A percentile compares a stretch with the other conserved stretches of the same genome.
These are phyloP conservation scores for Sapajus apella DNA, from an alignment of 2,113 vertebrate species.

Conservation along the genomic window DNA sequence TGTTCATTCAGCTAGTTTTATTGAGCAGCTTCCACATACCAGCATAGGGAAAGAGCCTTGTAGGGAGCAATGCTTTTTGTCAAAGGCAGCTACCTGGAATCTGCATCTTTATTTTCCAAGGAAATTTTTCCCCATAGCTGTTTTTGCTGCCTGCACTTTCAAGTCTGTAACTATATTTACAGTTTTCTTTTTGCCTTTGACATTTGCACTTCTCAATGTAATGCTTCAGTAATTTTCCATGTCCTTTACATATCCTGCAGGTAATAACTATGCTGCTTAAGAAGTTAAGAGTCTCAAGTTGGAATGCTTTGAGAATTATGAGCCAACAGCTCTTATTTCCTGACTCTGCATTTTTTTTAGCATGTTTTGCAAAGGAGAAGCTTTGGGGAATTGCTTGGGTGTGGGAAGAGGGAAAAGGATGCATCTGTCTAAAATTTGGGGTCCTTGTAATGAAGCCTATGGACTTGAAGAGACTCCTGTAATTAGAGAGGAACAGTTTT, in stretches of 20 bases:
- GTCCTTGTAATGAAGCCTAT: not conserved
- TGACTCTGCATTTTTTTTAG: not conserved
- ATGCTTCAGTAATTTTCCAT: conserved; percentile 71
- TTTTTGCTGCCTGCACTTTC: conserved; percentile 11
- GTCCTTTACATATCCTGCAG: conserved; percentile 74
- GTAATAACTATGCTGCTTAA: conserved; percentile 55
- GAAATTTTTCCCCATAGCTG: not conserved
- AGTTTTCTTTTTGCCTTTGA: conserved; percentile 71
- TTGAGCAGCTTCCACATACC: not conserved
- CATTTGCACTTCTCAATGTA: conserved; percentile 78
- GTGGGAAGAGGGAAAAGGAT: not conserved
- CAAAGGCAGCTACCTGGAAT: not conserved
- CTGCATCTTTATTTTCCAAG: conserved; percentile 51
- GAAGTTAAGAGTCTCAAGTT: conserved; percentile 10
- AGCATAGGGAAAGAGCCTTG: not conserved
- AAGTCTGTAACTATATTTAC: conserved; percentile 50
- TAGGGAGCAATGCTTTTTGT: not conserved
- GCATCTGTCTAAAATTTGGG: not conserved
- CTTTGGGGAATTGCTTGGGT: not conserved
- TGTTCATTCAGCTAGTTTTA: not conserved
- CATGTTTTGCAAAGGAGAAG: not conserved
- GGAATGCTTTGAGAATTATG: not conserved
- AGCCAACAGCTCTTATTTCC: conserved; percentile 3
- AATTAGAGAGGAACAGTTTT: not conserved
- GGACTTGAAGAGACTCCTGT: not conserved